Evolutionary conservation across 1,140 invertebrate species (phyloP), one percentile per base, ranked within the genome.

Genomic region (Fopius arisanus): DNA sequence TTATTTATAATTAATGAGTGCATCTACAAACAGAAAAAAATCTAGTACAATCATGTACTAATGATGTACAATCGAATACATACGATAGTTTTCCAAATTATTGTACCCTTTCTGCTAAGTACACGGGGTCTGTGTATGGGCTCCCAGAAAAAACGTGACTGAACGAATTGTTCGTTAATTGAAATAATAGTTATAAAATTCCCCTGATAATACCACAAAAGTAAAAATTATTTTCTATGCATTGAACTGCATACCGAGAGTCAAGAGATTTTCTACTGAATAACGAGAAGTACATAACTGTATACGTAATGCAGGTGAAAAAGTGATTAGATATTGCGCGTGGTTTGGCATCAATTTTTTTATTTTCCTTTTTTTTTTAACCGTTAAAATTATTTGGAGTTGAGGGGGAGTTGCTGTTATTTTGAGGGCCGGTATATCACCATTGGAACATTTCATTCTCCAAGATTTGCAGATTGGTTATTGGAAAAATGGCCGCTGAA

Each of bases 401-500:
- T 26, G 3, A 14, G 74, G 70, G 72, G 54, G 54, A 10, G n/a
- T 14, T 48, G 43, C 16, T 48, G 41, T 43, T 12, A 48, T 19
- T 48, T 48, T 59, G 2, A n/a, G 10, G 7, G 62, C 80, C 79
- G 80, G 80, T 72, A 68, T 68, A 80, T 76, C 78, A 68, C 75
- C 14, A 79, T 74, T 72, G 74, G 62, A 31, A 48, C 33, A 12
- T 7, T 37, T 10, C 9, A 37, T 10, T 12, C 33, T 12, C 2
- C 2, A 67, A 81, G 67, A 40, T 29, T 69, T 67, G 78, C 78
- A 82, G 74, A 86, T 84, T 84, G 81, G 82, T 88, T 89, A 86
- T 84, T 82, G 82, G 84, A 88, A 93, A 92, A 93, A 94, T 94
- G 93, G 93, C 93, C 91, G 90, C 90, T 76, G 93, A 94, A 85